phyloP scores from a whole-genome alignment of 2,797 vertebrate genomes.

The Luscinia megarhynchos region DNA sequence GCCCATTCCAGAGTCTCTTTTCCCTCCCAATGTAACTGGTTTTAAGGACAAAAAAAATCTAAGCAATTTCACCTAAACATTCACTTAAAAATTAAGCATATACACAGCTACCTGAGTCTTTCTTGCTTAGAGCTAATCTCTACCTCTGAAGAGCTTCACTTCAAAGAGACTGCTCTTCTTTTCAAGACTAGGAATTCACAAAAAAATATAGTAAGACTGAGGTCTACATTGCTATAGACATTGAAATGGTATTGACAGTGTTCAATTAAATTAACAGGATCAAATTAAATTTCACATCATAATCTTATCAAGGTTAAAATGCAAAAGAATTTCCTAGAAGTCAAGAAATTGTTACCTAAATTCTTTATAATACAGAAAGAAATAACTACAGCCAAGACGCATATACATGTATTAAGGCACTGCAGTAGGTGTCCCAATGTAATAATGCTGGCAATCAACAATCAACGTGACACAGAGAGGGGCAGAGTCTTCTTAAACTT shows the following conservation, averaged over 20 bases:
- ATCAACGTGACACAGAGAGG: neutral
- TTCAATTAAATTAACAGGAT: neutral
- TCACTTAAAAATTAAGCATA: neutral
- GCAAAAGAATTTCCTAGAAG: neutral
- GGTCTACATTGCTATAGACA: neutral
- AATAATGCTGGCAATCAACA: neutral
- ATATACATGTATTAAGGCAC: neutral
- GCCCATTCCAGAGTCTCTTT: neutral
- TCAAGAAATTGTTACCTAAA: neutral
- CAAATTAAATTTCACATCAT: neutral
- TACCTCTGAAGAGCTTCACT: neutral
- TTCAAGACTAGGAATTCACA: neutral
- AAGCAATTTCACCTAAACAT: neutral
- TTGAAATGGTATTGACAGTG: neutral
- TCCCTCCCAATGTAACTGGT: neutral
- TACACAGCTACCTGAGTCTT: neutral
- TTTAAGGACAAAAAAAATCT: neutral
- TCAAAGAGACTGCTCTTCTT: neutral
- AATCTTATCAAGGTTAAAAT: neutral
- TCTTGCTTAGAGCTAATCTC: neutral
- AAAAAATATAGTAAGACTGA: neutral
- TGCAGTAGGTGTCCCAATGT: neutral
- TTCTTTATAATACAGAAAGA: neutral
- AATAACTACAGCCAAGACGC: neutral
- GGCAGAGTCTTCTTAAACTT: neutral